Conservation (phyloP, 2,888 invertebrate species). For the Leptura quadrifasciata region DNA sequence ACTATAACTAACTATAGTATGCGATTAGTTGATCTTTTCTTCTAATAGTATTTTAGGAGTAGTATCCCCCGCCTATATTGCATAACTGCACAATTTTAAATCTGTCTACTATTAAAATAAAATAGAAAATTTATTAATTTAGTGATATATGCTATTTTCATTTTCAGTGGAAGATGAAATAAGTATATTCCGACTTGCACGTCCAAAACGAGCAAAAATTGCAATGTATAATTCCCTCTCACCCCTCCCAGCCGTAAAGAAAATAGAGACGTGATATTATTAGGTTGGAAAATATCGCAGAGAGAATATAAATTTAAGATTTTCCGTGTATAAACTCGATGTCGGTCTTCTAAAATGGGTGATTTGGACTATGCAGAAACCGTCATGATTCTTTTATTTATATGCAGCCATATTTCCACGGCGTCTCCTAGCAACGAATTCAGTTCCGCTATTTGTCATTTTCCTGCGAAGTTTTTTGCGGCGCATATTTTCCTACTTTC, state of each 20-base stretch:
- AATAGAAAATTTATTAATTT: too few species aligned
- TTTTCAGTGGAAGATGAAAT: too few species aligned
- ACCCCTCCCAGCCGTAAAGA: background rate
- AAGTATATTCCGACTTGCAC: too few species aligned
- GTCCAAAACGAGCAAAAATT: background rate
- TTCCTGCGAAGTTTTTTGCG: conserved; percentile 68
- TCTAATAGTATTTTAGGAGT: too few species aligned
- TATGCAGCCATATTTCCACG: conserved; percentile 71
- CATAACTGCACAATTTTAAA: too few species aligned
- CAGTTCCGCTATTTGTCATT: conserved; percentile 71
- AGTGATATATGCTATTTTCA: too few species aligned
- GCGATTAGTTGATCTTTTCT: too few species aligned
- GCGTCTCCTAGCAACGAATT: conserved; percentile 69
- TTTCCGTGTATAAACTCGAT: background rate
- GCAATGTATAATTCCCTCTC: background rate
- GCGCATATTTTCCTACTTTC: conserved; percentile 68
- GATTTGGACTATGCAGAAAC: conserved; percentile 66
- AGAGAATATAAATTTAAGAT: background rate
- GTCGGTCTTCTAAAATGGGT: conserved; percentile 56
- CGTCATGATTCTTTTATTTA: conserved; percentile 68
- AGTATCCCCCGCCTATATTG: too few species aligned
- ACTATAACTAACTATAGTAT: too few species aligned
- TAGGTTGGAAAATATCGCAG: background rate
- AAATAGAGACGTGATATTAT: background rate
- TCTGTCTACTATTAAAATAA: too few species aligned